Evolutionary conservation across 2,888 invertebrate genomes (phyloP), one percentile per base, ranked within the genome.

Genomic region (Pheosia gnoma): DNA sequence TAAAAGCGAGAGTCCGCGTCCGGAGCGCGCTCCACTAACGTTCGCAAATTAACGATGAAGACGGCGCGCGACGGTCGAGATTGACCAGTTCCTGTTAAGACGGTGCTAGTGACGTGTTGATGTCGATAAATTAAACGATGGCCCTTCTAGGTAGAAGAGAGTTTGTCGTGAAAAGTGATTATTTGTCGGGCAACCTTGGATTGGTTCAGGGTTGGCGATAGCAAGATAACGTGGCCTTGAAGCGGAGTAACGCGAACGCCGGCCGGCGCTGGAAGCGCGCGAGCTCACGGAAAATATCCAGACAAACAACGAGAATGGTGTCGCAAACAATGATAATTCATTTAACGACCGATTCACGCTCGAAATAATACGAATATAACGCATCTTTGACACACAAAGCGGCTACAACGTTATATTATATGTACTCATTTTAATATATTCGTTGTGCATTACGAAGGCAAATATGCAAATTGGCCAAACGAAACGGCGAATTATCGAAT

Each of bases 211-310:
- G 88, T 84, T 89, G 88, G 84, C 90, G 90, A 89, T 89, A 89
- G 87, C 87, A 86, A 89, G 93, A 93, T 93, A 93, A 93, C 90
- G 89, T 87, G 93, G 91, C 93, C 93, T 93, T 93, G 93, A 80
- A 79, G 72, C 82, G 83, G 83, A 87, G 87, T 82, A 85, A 86
- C 86, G 86, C 88, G 88, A 87, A 84, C 80, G 87, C 91, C 91
- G 90, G 89, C 90, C 90, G 91, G 91, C 89, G 81, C 82, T 85
- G 84, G 82, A 84, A 80, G 85, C 86, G 86, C 83, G 83, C 83
- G 79, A 80, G 82, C 89, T 86, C 84, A 83, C 86, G 89, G 89
- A 88, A 90, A 91, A 89, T 84, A 83, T 85, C 83, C 88, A 89
- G 84, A 89, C 91, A 90, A 90, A 90, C 89, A 90, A 85, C 83